Base-by-base conservation (phyloP, 2,888 invertebrate genomes). In the Pandemis cinnamomeana region DNA sequence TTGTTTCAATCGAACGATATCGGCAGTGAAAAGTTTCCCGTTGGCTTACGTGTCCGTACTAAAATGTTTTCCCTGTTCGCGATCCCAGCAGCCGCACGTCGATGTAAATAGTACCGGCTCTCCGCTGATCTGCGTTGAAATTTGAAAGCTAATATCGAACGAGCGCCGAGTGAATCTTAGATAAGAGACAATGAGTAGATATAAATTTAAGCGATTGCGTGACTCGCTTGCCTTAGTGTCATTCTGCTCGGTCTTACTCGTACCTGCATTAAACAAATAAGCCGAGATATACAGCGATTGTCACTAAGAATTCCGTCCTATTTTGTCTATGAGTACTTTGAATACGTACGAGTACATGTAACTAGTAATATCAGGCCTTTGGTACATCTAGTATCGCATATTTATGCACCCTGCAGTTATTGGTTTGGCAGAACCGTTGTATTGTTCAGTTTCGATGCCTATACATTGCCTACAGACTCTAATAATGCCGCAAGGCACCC, bases 1-100 rank as follows among this genome's bases (percentile, higher is more conserved):
- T 64, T 66, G 51, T 71, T 70, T 67, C 74, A 71, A 74, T 74
- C 53, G 61, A 74, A 60, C 61, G 53, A 51, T 60, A 70, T 70
- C 5, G 55, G 15, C 77, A 67, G 79, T 78, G 71, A 75, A 80
- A 83, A 85, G 79, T 83, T 85, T 76, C 71, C 58, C 80, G 79
- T 79, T 77, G 82, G 81, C 78, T 76, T 80, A 77, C 77, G 66
- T 67, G 46, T 63, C 51, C 58, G 68, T 78, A 81, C 80, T 85
- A 86, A 86, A 85, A 87, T 85, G 81, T 84, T 87, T 86, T 83
- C 82, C 84, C 79, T 85, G 86, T 86, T 83, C 81, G 75, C 79
- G 78, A 76, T 67, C 78, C 76, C 74, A 77, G 77, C 78, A 77
- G 67, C 81, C 80, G 83, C 83, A 67, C 66, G 13, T 41, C 41